Percentiles rank a stretch among this genome's conserved stretches.
These are phyloP conservation scores for Lepidocyrtinus sp. DNA, from an alignment of 2,888 invertebrate species.

Conservation along the genomic window DNA sequence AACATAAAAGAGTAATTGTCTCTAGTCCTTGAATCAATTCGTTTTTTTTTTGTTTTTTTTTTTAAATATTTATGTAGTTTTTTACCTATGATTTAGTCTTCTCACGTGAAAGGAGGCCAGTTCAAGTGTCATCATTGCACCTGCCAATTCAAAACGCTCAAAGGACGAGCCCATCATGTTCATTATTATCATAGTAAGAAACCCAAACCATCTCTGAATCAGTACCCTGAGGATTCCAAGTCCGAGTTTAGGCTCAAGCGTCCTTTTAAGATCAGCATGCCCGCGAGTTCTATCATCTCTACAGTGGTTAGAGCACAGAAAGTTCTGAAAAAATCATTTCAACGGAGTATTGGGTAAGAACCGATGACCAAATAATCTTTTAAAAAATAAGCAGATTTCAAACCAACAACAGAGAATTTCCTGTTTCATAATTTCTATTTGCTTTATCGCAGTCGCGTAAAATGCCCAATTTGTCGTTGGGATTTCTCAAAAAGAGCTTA, in stretches of 20 bases:
- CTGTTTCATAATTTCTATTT: too few species aligned
- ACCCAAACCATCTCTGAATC: not conserved
- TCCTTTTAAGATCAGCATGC: not conserved
- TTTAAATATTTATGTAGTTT: not conserved
- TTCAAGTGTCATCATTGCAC: slow-evolving; percentile 10
- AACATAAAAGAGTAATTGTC: not conserved
- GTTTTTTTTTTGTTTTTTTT: too few species aligned
- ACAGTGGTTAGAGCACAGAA: not conserved
- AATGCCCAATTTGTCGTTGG: too few species aligned
- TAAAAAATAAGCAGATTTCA: too few species aligned
- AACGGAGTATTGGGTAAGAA: too few species aligned
- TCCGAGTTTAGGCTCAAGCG: not conserved
- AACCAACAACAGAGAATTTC: too few species aligned
- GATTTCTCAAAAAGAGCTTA: too few species aligned
- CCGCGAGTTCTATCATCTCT: not conserved
- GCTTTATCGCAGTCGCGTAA: too few species aligned
- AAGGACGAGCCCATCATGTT: not conserved
- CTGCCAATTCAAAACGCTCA: not conserved
- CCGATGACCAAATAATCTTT: too few species aligned
- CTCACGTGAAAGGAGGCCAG: not conserved
- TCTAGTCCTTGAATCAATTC: too few species aligned
- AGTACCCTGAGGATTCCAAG: too few species aligned
- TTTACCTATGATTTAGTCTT: not conserved
- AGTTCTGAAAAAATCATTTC: not conserved
- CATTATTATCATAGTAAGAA: not conserved